Evolutionary conservation across 2,797 vertebrate species (phyloP).

Genomic region (Mustela erminea): DNA sequence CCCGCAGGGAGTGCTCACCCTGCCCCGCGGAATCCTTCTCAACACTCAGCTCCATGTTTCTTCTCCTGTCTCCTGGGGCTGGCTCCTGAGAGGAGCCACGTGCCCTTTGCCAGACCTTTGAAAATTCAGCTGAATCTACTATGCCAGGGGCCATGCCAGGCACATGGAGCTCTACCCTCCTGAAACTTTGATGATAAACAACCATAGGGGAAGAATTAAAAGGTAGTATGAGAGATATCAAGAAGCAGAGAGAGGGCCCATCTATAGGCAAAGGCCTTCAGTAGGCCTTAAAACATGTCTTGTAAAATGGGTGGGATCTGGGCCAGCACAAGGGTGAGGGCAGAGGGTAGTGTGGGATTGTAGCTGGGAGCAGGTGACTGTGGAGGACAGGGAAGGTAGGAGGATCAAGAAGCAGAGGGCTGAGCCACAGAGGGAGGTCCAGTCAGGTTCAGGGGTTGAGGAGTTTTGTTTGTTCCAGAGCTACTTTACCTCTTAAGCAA

Average conservation of each 20-base stretch:
- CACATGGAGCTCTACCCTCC: accelerated
- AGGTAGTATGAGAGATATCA: neutral
- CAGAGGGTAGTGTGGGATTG: neutral
- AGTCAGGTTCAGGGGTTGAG: neutral
- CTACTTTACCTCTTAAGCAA: neutral
- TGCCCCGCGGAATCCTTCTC: neutral
- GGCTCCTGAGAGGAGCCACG: neutral
- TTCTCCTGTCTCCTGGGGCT: neutral
- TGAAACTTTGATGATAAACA: neutral
- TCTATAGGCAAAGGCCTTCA: too few relatives aligned
- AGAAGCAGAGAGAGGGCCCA: neutral
- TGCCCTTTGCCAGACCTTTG: neutral
- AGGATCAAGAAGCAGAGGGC: neutral
- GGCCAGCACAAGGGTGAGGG: neutral
- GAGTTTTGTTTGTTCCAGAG: neutral
- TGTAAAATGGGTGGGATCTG: neutral
- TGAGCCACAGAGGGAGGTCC: neutral
- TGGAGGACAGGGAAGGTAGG: neutral
- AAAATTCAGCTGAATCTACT: neutral
- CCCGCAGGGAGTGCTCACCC: neutral
- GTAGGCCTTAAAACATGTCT: neutral
- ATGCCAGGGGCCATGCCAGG: accelerated
- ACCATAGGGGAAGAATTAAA: neutral
- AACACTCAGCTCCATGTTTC: neutral
- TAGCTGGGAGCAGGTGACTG: neutral